Base-by-base conservation (phyloP, 2,797 vertebrate genomes). In the Lacerta agilis region DNA sequence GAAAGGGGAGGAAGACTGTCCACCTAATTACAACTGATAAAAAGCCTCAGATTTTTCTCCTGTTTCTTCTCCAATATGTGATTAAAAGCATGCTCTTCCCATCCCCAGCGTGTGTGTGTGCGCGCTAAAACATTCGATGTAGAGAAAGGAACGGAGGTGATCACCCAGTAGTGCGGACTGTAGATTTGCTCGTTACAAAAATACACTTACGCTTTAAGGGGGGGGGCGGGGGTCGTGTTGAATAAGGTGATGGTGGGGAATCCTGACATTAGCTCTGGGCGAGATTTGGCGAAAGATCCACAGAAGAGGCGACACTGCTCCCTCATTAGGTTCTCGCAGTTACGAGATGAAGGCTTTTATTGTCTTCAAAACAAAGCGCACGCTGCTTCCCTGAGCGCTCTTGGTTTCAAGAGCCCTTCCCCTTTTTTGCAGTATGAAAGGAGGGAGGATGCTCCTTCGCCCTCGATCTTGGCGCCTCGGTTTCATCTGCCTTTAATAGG, bases 1-100 rank as follows among this genome's bases (percentile, higher is more conserved):
- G 95, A 95, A 97, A 97, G 96, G 95, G 95, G 95, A 96, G 97
- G 97, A 98, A 98, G 95, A 96, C 95, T 94, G 95, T 96, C 96
- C 96, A 94, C 96, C 95, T 97, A 97, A 97, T 97, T 97, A 96
- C 96, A 96, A 95, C 89, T 96, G 96, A 96, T 96, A 95, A 88
- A 82, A 90, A 89, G 85, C 85, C 87, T 92, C 82, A 58, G 91
- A 88, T 94, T 86, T 82, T 83, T 86, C 87, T 83, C 80, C 86
- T 82, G 79, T 82, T 86, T 73, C 82, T 92, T 85, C 82, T 94
- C 90, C 93, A 91, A 92, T 92, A 89, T 87, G 90, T 82, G 91
- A 94, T 90, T 92, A 90, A 87, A 93, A 86, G 15, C 49, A 55
- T 55, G 49, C 49, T 55, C 49, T 55, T 55, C 49, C 49, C 49